These are phyloP conservation scores for Hemaris fuciformis DNA, from an alignment of 2,888 invertebrate species.

Conservation along the genomic window DNA sequence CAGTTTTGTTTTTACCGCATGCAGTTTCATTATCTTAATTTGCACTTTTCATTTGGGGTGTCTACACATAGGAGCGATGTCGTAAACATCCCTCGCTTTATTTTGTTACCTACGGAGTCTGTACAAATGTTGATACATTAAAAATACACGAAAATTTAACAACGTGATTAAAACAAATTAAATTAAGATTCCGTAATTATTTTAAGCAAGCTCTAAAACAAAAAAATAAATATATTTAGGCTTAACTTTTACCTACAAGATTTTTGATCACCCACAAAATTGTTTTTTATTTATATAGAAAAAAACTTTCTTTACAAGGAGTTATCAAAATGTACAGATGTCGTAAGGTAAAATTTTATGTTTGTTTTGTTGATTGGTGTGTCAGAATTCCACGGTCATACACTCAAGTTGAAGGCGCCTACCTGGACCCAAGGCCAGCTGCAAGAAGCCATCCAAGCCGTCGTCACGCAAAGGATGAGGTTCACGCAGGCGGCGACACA, in stretches of 20 bases:
- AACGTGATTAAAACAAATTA: too few relatives aligned
- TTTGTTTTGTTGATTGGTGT: conserved; percentile 31
- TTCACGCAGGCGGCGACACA: conserved; percentile 88
- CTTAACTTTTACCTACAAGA: too few relatives aligned
- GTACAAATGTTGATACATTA: background rate
- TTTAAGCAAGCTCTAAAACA: too few relatives aligned
- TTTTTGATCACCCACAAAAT: too few relatives aligned
- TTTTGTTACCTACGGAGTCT: background rate
- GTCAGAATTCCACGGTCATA: conserved; percentile 80
- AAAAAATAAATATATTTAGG: too few relatives aligned
- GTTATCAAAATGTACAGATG: background rate
- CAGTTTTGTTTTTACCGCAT: background rate
- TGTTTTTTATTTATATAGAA: too few relatives aligned
- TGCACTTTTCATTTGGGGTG: background rate
- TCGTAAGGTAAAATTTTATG: conserved; percentile 1
- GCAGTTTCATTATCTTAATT: background rate
- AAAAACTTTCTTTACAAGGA: background rate
- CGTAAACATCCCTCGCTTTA: background rate
- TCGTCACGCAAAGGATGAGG: conserved; percentile 88
- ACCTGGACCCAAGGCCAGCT: conserved; percentile 88
- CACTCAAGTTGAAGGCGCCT: conserved; percentile 87
- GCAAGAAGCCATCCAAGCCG: conserved; percentile 88
- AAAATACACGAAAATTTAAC: background rate
- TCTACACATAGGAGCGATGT: background rate
- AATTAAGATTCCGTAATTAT: too few relatives aligned